Percentiles rank a stretch among this genome's conserved stretches.
Evolutionary conservation across 2,797 vertebrate species (phyloP).

Genomic region (Borostomias antarcticus): DNA sequence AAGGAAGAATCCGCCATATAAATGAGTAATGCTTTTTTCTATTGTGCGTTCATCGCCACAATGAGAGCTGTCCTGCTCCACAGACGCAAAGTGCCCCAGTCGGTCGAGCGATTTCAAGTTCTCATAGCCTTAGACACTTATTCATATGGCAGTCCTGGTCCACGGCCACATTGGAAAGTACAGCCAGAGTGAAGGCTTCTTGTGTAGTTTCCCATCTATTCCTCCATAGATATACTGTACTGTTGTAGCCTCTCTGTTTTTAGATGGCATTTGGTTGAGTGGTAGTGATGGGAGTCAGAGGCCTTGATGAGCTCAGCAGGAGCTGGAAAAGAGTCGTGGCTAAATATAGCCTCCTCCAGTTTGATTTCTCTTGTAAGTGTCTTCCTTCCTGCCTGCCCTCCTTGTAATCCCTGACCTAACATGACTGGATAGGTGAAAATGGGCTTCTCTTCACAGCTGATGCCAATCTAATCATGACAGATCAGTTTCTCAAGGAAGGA

Average conservation of each 20-base stretch:
- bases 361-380: not conserved
- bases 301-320: not conserved
- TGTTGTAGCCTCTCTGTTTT: not conserved
- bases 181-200: conserved; percentile 11
- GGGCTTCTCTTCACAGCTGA: not conserved
- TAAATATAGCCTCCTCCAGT: too few species aligned
- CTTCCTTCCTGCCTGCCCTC: too few species aligned
- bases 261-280: not conserved
- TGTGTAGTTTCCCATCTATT: conserved; percentile 7
- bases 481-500: not conserved
- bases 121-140: conserved; percentile 30
- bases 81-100: conserved; percentile 41
- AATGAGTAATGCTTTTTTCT: conserved; percentile 43
- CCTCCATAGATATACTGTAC: not conserved
- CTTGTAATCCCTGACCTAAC: too few species aligned
- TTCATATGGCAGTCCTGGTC: conserved; percentile 1
- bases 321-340: too few species aligned
- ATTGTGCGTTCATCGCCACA: conserved; percentile 26
- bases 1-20: conserved; percentile 59
- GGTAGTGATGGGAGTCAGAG: not conserved
- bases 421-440: too few species aligned
- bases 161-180: conserved; percentile 1
- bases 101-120: conserved; percentile 27
- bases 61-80: conserved; percentile 19
- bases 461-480: not conserved